Base-by-base conservation (phyloP, 2,797 vertebrate genomes). In the Chaunax sp. region DNA sequence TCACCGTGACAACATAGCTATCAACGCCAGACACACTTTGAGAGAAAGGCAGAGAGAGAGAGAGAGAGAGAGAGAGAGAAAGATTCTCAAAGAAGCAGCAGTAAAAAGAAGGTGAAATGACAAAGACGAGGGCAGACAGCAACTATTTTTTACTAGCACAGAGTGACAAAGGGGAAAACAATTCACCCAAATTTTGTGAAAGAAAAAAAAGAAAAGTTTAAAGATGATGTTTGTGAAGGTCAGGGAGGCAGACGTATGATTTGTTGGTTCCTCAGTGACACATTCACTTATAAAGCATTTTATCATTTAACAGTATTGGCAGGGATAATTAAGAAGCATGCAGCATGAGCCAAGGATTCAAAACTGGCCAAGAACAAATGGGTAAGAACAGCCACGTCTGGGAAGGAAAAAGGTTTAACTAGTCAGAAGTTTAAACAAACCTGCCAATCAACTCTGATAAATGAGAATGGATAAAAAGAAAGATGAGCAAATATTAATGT, bases 401-500 rank as follows among this genome's bases (percentile, higher is more conserved):
- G 37, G 47, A 77, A 63, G 78, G 46, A 81, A 87, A 67, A 51
- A 75, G 77, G 80, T 86, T 86, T 84, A 87, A 74, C 77, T 51
- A n/a, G 50, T 71, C 51, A 80, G 35, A 76, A 76, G 61, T 66
- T 54, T 45, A 60, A 40, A 64, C 44, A 71, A 58, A 73, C 43
- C 62, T 55, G 61, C 64, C 72, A 75, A 74, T 84, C 76, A 66
- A 43, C 72, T 68, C 45, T 4, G 7, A 60, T 26, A 28, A 44
- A 62, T 52, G 52, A 47, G 22, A 74, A 13, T 0, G 0, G 6
- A 61, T 40, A 51, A 49, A 50, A 58, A 35, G 28, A 49, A 64
- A 25, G 10, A 47, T 10, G 43, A 45, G 54, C 35, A 35, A 15
- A 18, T 60, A 64, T 63, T 0, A 25, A 6, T 46, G 7, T 37